Base-by-base conservation (phyloP, 2,797 vertebrate species). In the Emys orbicularis region DNA sequence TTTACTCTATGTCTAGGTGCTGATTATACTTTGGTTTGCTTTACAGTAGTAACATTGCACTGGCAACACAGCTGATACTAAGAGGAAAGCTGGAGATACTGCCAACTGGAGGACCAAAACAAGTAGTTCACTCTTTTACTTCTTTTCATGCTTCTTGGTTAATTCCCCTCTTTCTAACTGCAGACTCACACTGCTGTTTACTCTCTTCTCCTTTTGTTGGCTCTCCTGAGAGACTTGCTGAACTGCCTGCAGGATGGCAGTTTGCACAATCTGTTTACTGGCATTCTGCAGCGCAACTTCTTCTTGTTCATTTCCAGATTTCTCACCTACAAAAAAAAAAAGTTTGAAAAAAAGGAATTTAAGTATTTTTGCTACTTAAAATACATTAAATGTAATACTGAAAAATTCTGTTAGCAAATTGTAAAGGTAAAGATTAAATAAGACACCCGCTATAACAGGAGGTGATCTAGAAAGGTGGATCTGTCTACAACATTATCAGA, bases 261-360 rank as follows among this genome's bases (percentile, higher is more conserved):
- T 98, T 92, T 98, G 98, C 81, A 99, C 98, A 9, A 98, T 98
- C 97, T 98, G 98, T 90, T 98, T 98, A 96, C 98, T 98, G 97
- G 98, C 97, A 3, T 97, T 98, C 97, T 98, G 98, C 82, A 99
- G 94, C 88, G 95, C 98, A n/a, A 96, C 96, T 96, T 99, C 98
- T 27, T 98, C 98, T 1, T 97, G 97, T 89, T 98, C 98, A 1
- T 87, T 90, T 83, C 95, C 98, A 74, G 98, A 93, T 84, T 98
- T 98, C 90, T 98, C 98, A 90, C 98, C 98, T 98, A 97, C 37
- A 34, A 84, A 50, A 31, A 65, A 31, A 65, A 91, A 83, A 90
- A 68, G 77, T 4, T 90, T 1, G n/a, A 29, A 56, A 94, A 41
- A 86, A 81, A 90, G 4, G 12, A 11, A 85, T 59, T 86, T 86